These are phyloP conservation scores for Megalops cyprinoides DNA, from an alignment of 2,797 vertebrate species.

Conservation along the genomic window DNA sequence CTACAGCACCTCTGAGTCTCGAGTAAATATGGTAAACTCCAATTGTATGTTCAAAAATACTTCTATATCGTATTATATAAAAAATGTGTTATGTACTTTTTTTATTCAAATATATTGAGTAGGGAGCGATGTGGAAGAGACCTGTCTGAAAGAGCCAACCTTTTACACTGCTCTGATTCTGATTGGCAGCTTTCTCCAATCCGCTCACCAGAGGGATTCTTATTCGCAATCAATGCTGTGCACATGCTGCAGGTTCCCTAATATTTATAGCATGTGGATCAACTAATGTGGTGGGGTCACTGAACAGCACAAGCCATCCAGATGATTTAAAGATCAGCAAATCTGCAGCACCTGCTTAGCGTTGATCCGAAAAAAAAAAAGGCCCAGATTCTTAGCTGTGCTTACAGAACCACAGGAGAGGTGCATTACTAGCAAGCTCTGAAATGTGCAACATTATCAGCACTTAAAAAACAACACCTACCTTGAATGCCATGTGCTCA, in stretches of 20 bases:
- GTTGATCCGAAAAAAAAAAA: too few species aligned
- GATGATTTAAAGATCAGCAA: background rate
- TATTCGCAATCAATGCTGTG: background rate
- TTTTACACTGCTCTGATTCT: too few species aligned
- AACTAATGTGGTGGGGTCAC: background rate
- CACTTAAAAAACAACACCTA: background rate
- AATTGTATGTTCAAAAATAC: too few species aligned
- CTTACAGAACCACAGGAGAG: background rate
- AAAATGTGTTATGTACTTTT: too few species aligned
- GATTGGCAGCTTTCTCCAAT: background rate
- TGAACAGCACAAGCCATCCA: background rate
- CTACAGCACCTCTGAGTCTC: background rate
- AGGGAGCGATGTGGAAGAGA: too few species aligned
- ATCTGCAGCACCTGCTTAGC: too few species aligned
- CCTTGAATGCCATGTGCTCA: background rate
- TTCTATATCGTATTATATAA: too few species aligned
- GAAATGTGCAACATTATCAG: conserved; percentile 5
- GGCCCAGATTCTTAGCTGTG: too few species aligned
- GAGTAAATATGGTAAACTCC: too few species aligned
- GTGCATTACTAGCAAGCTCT: conserved; percentile 19
- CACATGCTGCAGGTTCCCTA: background rate
- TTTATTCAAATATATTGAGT: too few species aligned
- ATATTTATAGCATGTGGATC: background rate
- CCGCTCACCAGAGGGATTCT: background rate
- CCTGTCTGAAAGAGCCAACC: too few species aligned